Conservation (phyloP, 2,888 invertebrate species). For the Ceriagrion tenellum region DNA sequence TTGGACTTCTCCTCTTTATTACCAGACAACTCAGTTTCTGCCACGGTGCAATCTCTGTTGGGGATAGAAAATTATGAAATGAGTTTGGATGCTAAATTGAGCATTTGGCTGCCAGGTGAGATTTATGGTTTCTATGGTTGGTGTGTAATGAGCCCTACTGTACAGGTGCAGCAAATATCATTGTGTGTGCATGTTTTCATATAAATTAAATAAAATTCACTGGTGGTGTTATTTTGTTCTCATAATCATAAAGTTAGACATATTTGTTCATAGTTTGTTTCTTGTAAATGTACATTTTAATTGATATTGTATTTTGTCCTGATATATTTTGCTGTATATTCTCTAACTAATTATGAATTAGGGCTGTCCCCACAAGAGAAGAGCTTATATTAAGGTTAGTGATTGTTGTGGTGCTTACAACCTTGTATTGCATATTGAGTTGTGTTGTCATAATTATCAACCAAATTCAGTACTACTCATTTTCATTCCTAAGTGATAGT, state of each 20-base stretch:
- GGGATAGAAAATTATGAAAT: background rate
- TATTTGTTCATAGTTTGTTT: background rate
- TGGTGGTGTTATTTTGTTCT: background rate
- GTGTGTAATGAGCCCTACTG: conserved; percentile 16
- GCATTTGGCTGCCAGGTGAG: conserved; percentile 25
- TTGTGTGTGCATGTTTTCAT: background rate
- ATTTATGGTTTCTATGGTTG: background rate
- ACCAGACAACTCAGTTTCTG: background rate
- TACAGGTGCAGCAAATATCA: conserved; percentile 33
- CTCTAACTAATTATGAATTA: background rate
- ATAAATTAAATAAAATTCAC: background rate
- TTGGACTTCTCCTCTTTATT: background rate
- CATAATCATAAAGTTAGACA: background rate
- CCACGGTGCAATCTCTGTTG: background rate
- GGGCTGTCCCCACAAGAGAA: background rate
- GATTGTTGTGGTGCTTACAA: conserved; percentile 46
- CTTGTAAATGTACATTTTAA: background rate
- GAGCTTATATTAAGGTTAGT: conserved; percentile 33
- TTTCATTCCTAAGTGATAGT: background rate
- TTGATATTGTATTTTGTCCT: background rate
- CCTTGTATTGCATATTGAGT: conserved; percentile 10
- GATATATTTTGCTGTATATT: conserved; percentile 13
- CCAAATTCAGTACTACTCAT: background rate
- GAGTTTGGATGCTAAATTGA: background rate
- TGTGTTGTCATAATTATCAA: background rate